A percentile compares a stretch with the other conserved stretches of the same genome.
Conservation (phyloP, 1,140 invertebrate genomes). For the Pogonognathellus flavescens region DNA sequence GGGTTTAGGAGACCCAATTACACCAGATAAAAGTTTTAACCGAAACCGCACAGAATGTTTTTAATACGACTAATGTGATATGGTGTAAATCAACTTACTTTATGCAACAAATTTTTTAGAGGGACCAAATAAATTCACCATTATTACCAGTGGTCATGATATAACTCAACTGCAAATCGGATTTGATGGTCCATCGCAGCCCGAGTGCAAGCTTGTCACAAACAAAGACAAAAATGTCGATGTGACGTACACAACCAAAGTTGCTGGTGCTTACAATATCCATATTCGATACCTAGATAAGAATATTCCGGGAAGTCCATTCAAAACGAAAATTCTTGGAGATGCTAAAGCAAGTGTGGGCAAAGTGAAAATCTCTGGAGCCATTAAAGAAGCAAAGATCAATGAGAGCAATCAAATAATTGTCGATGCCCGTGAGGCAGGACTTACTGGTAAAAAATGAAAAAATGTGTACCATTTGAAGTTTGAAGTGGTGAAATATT, state of each 20-base stretch:
- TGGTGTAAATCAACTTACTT: too few species aligned
- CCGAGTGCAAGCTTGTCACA: slow-evolving; percentile 61
- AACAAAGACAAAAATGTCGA: slow-evolving; percentile 64
- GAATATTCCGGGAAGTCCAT: slow-evolving; percentile 63
- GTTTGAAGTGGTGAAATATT: too few species aligned
- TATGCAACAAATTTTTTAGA: slow-evolving; percentile 48
- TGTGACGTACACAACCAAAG: slow-evolving; percentile 57
- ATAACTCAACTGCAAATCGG: slow-evolving; percentile 56
- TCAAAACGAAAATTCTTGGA: slow-evolving; percentile 63
- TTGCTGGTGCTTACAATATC: slow-evolving; percentile 65
- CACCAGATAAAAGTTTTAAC: too few species aligned
- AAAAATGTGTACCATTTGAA: not conserved
- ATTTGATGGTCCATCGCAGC: slow-evolving; percentile 60
- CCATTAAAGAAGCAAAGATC: slow-evolving; percentile 57
- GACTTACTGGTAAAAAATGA: slow-evolving; percentile 62
- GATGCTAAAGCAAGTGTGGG: slow-evolving; percentile 56
- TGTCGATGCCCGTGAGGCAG: slow-evolving; percentile 64
- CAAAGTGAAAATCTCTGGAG: slow-evolving; percentile 64
- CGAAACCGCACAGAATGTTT: too few species aligned
- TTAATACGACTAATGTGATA: too few species aligned
- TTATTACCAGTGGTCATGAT: slow-evolving; percentile 58
- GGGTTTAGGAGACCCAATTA: too few species aligned
- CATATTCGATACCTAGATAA: slow-evolving; percentile 64
- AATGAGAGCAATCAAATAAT: slow-evolving; percentile 61
- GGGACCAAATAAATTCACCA: slow-evolving; percentile 62